Conservation (phyloP, 64 coral and sea anemone species). For the Trachythela sp. region DNA sequence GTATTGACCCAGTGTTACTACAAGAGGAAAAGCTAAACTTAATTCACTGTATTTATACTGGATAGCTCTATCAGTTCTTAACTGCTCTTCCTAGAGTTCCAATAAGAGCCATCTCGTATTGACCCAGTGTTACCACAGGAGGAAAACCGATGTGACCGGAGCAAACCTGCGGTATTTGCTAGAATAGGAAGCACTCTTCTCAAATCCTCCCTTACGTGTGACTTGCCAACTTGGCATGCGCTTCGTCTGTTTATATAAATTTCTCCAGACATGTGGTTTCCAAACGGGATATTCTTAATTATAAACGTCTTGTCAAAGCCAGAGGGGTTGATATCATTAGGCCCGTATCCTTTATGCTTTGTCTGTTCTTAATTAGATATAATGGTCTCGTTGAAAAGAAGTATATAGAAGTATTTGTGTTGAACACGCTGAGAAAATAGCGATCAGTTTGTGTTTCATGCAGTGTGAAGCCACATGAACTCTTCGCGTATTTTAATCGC, state of each 20-base stretch:
- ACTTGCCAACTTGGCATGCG: neutral
- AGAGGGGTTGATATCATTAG: neutral
- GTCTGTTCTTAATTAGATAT: neutral
- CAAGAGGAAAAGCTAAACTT: no score
- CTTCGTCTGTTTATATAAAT: neutral
- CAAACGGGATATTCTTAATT: neutral
- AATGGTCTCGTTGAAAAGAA: neutral
- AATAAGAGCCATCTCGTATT: no score
- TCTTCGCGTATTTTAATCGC: neutral
- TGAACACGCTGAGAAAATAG: neutral
- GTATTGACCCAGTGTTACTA: no score
- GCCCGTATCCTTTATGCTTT: neutral
- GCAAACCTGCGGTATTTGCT: no score
- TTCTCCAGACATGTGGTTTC: neutral
- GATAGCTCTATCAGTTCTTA: no score
- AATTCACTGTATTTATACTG: no score
- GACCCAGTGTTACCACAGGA: no score
- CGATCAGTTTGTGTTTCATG: neutral
- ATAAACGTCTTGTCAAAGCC: neutral
- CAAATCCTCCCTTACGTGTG: neutral
- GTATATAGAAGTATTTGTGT: neutral
- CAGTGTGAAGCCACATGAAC: neutral
- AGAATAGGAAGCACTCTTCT: no score
- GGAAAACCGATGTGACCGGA: no score
- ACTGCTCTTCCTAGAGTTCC: no score